These are phyloP conservation scores for Mellivora capensis DNA, from an alignment of 2,113 vertebrate species.

Conservation along the genomic window DNA sequence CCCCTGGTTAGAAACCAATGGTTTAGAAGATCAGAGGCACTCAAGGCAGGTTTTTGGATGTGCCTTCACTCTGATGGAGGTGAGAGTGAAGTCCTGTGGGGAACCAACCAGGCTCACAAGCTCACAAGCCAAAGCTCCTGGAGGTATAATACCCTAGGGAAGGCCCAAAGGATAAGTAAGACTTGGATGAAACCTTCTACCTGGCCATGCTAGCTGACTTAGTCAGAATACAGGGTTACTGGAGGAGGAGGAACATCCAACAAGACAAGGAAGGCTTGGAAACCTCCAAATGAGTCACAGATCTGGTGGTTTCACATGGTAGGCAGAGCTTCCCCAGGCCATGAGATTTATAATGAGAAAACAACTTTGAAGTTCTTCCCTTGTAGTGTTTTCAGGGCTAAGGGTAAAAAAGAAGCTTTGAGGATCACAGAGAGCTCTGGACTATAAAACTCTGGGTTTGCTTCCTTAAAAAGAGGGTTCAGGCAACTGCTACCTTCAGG, in stretches of 20 bases:
- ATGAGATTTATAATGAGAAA: slow-evolving; percentile 26
- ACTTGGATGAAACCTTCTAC: not conserved
- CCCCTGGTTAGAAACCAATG: not conserved
- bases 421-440: not conserved
- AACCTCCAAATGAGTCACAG: not conserved
- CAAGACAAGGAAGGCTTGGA: not conserved
- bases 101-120: not conserved
- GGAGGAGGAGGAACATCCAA: not conserved
- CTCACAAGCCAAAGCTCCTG: not conserved
- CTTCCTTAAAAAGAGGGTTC: not conserved
- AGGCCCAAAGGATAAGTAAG: not conserved
- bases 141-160: not conserved
- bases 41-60: not conserved
- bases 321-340: slow-evolving; percentile 1
- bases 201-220: not conserved
- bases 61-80: not conserved
- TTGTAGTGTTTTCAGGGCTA: not conserved
- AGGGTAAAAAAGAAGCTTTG: not conserved
- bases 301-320: slow-evolving; percentile 20
- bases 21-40: not conserved
- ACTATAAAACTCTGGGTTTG: not conserved
- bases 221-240: not conserved
- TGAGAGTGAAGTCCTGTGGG: not conserved
- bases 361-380: slow-evolving; percentile 38
- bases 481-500: not conserved